Conservation (phyloP, 2,113 vertebrate genomes). For the Sebastes fasciatus region DNA sequence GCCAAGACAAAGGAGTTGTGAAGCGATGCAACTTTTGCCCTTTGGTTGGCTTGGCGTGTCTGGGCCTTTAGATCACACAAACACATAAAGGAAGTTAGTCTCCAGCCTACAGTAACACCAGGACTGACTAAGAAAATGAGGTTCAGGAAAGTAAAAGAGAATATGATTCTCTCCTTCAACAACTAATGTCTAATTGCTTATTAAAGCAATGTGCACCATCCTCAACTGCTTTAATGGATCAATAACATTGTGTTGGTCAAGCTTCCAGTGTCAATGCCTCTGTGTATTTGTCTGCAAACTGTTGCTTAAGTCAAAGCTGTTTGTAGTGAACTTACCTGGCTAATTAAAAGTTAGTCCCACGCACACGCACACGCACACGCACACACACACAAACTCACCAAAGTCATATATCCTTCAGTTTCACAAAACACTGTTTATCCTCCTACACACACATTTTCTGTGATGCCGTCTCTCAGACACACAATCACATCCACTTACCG, state of each 20-base stretch:
- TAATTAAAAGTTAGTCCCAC: slow-evolving; percentile 23
- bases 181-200: slow-evolving; percentile 21
- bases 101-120: neutral
- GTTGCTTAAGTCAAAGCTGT: slow-evolving; percentile 3
- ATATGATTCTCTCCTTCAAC: slow-evolving; percentile 1
- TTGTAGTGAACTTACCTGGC: slow-evolving; percentile 14
- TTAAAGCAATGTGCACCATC: neutral
- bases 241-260: slow-evolving; percentile 10
- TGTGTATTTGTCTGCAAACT: slow-evolving; percentile 6
- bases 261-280: neutral
- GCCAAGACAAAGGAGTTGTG: too few relatives aligned
- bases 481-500: slow-evolving; percentile 17
- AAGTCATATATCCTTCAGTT: neutral
- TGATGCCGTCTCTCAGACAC: slow-evolving; percentile 11
- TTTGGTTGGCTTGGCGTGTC: too few relatives aligned
- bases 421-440: slow-evolving; percentile 11
- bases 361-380: neutral
- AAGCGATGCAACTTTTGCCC: too few relatives aligned
- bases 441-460: slow-evolving; percentile 34
- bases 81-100: neutral
- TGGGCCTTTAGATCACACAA: neutral
- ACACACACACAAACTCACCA: slow-evolving; percentile 12
- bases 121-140: neutral
- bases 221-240: slow-evolving; percentile 9
- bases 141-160: neutral